A percentile compares a stretch with the other conserved stretches of the same genome.
phyloP scores from a whole-genome alignment of 1,140 invertebrate genomes.

The Diorhabda sublineata region DNA sequence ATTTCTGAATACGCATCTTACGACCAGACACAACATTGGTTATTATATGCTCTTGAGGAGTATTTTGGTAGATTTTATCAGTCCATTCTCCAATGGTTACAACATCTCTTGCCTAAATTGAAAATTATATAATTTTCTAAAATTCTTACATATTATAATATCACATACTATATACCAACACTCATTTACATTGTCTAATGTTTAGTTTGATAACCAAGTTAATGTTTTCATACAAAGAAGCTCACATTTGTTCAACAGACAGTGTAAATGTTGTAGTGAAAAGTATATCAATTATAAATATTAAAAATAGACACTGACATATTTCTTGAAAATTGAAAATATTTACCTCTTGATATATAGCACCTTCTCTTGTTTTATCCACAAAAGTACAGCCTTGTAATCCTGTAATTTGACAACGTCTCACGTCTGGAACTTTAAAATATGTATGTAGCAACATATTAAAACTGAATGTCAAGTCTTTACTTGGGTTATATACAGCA shows the following conservation, averaged over 20 bases:
- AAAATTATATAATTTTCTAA: neutral
- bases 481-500: slow-evolving; percentile 85
- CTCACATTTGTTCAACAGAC: neutral
- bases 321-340: neutral
- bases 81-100: slow-evolving; percentile 88
- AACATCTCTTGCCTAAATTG: slow-evolving; percentile 65
- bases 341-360: slow-evolving; percentile 70
- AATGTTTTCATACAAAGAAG: neutral
- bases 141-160: neutral
- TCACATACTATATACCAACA: neutral
- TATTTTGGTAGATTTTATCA: slow-evolving; percentile 89
- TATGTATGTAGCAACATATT: slow-evolving; percentile 92
- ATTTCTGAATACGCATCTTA: slow-evolving; percentile 89
- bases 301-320: too few relatives aligned
- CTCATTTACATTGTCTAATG: too few relatives aligned
- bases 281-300: too few relatives aligned
- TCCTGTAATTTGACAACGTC: slow-evolving; percentile 84
- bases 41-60: slow-evolving; percentile 86
- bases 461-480: slow-evolving; percentile 86
- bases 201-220: neutral
- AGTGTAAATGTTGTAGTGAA: neutral
- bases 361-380: slow-evolving; percentile 85
- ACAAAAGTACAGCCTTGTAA: slow-evolving; percentile 88
- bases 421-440: slow-evolving; percentile 91
- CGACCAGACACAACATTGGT: slow-evolving; percentile 87